Conservation (phyloP, 2,888 invertebrate genomes). For the Cyclophora punctaria region DNA sequence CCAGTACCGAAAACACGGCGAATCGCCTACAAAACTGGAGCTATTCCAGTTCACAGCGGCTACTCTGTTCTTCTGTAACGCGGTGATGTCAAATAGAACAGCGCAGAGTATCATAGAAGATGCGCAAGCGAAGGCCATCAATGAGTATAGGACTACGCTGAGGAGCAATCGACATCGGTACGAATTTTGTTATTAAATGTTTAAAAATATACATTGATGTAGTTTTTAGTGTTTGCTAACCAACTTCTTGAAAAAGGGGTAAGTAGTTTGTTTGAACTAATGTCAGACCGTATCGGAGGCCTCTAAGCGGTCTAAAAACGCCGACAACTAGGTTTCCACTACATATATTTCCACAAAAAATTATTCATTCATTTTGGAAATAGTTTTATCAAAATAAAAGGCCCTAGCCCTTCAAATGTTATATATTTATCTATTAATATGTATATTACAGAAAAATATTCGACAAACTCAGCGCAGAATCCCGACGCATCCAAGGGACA, state of each 20-base stretch:
- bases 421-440: no score
- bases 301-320: no score
- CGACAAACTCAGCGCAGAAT: slow-evolving; percentile 73
- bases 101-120: slow-evolving; percentile 70
- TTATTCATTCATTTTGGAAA: no score
- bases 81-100: slow-evolving; percentile 60
- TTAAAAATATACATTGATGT: no score
- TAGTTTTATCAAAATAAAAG: no score
- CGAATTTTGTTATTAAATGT: slow-evolving; percentile 4
- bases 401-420: no score
- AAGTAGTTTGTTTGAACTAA: no score
- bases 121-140: slow-evolving; percentile 66
- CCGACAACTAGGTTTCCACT: no score
- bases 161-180: slow-evolving; percentile 73
- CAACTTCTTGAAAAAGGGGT: no score
- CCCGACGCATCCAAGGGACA: slow-evolving; percentile 61
- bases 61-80: slow-evolving; percentile 63
- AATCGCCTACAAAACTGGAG: slow-evolving; percentile 55
- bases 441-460: slow-evolving; percentile 68
- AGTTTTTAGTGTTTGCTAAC: no score
- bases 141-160: slow-evolving; percentile 65
- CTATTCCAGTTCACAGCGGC: slow-evolving; percentile 68
- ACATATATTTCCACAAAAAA: no score
- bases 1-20: slow-evolving; percentile 61
- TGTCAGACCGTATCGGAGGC: no score